These are phyloP conservation scores for Nomia melanderi DNA, from an alignment of 1,140 invertebrate genomes.

Conservation along the genomic window DNA sequence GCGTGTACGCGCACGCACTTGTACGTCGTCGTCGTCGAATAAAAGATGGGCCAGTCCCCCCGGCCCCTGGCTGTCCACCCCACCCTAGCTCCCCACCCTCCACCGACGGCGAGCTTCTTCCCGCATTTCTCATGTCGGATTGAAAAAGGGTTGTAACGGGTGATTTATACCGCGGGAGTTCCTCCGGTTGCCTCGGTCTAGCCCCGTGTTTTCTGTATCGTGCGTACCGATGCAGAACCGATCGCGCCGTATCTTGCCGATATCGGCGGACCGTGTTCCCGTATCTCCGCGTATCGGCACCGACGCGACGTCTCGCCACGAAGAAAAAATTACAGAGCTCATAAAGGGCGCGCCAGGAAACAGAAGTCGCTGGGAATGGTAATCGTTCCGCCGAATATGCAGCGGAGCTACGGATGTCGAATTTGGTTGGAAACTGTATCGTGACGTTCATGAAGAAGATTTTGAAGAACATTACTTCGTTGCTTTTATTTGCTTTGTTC, in stretches of 20 bases:
- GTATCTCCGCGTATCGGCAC: conserved; percentile 33
- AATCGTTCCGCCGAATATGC: conserved; percentile 30
- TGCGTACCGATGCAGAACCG: conserved; percentile 56
- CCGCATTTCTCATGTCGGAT: conserved; percentile 58
- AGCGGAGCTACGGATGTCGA: not conserved
- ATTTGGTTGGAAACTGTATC: too few relatives aligned
- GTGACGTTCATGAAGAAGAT: not conserved
- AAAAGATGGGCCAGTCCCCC: conserved; percentile 64
- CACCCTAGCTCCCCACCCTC: not conserved
- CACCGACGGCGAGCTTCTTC: conserved; percentile 49
- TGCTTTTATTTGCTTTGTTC: not conserved
- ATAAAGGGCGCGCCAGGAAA: conserved; percentile 40
- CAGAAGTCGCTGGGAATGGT: conserved; percentile 46
- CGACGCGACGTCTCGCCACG: conserved; percentile 16
- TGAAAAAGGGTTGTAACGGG: conserved; percentile 58
- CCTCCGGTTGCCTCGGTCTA: conserved; percentile 21
- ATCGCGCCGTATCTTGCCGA: conserved; percentile 59
- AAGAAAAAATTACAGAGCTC: conserved; percentile 45
- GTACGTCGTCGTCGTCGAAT: conserved; percentile 57
- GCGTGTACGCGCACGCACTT: conserved; percentile 38
- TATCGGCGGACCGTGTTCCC: conserved; percentile 46
- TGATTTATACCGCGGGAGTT: conserved; percentile 56
- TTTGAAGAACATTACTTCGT: not conserved
- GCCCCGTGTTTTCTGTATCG: conserved; percentile 31
- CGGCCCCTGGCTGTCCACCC: not conserved